Percentiles rank a stretch among this genome's conserved stretches.
Evolutionary conservation across 2,113 vertebrate genomes (phyloP).

Genomic region (Catharus bicknelli): DNA sequence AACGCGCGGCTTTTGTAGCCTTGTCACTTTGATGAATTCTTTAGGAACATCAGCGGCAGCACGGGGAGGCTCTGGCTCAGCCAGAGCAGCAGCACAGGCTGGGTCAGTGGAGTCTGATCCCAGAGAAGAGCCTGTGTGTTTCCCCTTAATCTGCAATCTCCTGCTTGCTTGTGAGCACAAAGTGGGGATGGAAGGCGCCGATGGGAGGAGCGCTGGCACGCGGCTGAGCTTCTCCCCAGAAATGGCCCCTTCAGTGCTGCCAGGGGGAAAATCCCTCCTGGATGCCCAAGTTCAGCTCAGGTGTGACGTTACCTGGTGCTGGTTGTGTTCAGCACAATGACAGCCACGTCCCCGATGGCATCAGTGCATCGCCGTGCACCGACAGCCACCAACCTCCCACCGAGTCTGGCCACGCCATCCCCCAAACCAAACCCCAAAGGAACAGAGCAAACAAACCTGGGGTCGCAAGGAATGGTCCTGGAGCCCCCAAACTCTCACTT

Average conservation of each 20-base stretch:
- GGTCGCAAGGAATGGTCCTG: fast-evolving
- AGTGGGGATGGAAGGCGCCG: fast-evolving
- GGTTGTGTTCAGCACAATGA: fast-evolving
- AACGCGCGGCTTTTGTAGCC: constrained; percentile 29
- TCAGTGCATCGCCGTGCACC: fast-evolving
- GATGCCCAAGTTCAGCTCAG: not conserved
- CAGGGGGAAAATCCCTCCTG: not conserved
- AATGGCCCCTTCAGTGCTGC: fast-evolving
- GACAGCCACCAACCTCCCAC: fast-evolving
- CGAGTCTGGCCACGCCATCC: fast-evolving
- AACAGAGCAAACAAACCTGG: not conserved
- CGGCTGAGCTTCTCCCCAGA: not conserved
- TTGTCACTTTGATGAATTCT: constrained; percentile 52
- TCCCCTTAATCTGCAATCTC: not conserved
- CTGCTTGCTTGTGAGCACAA: not conserved
- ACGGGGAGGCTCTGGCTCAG: not conserved
- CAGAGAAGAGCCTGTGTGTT: not conserved
- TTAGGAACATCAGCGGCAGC: not conserved
- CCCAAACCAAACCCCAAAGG: not conserved
- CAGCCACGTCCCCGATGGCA: fast-evolving
- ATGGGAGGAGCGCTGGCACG: not conserved
- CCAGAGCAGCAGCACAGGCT: not conserved
- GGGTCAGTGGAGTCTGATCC: not conserved
- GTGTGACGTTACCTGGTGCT: fast-evolving
- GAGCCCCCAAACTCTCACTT: fast-evolving